Conservation (phyloP, 2,113 vertebrate species). For the Onychostruthus taczanowskii region DNA sequence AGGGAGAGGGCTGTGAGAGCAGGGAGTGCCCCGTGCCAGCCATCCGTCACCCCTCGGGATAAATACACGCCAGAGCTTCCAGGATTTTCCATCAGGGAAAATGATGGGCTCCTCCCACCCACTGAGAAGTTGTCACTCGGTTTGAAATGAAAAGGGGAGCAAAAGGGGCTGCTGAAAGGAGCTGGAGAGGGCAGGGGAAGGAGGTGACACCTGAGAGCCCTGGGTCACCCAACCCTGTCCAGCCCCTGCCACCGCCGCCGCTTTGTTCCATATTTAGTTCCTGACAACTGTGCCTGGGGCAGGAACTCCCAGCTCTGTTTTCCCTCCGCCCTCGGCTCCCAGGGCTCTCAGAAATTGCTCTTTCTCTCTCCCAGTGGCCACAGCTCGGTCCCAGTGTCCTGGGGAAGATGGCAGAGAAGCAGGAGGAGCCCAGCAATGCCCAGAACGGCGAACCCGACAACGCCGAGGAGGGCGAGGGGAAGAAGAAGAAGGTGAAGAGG, state of each 20-base stretch:
- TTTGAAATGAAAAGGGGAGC: slow-evolving; percentile 61
- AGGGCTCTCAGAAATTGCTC: slow-evolving; percentile 8
- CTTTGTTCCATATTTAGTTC: slow-evolving; percentile 72
- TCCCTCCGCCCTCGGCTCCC: not conserved
- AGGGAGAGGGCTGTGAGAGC: not conserved
- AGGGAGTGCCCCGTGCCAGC: slow-evolving; percentile 45
- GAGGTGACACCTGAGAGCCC: slow-evolving; percentile 30
- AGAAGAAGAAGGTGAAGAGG: slow-evolving; percentile 70
- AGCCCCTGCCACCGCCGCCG: not conserved
- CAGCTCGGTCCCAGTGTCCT: not conserved
- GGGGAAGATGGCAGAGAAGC: slow-evolving; percentile 74
- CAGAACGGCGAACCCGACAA: slow-evolving; percentile 70
- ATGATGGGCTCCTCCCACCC: not conserved
- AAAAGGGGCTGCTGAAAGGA: not conserved
- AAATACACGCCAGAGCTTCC: slow-evolving; percentile 49
- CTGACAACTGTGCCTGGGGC: slow-evolving; percentile 67
- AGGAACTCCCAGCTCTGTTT: slow-evolving; percentile 46
- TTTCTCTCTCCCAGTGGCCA: not conserved
- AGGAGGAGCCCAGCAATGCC: slow-evolving; percentile 61
- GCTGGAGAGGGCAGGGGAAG: slow-evolving; percentile 25
- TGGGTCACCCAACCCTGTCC: slow-evolving; percentile 10
- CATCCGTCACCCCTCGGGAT: slow-evolving; percentile 60
- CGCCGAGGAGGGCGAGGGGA: slow-evolving; percentile 3
- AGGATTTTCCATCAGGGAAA: slow-evolving; percentile 63
- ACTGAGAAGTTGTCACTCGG: slow-evolving; percentile 53